These are phyloP conservation scores for Takifugu bimaculatus DNA, from an alignment of 2,113 vertebrate species.

Conservation along the genomic window DNA sequence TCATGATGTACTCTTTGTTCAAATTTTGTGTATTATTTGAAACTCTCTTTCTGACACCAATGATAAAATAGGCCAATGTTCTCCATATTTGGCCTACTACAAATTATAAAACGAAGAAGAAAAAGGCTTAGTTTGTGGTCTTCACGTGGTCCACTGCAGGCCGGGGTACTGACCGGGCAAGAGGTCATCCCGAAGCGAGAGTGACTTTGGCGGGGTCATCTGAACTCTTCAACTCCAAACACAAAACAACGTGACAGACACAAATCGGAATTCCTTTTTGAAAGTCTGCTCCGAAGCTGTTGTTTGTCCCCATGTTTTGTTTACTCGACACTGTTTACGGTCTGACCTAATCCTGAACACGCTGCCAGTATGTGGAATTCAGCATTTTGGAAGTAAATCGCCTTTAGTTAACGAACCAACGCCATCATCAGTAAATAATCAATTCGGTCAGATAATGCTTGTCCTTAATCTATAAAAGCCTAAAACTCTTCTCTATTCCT, in stretches of 20 bases:
- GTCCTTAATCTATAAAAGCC: conserved; percentile 21
- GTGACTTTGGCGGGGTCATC: conserved; percentile 59
- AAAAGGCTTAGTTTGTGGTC: not conserved
- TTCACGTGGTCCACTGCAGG: conserved; percentile 2
- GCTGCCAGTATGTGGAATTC: conserved; percentile 48
- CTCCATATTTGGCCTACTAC: too few species aligned
- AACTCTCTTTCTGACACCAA: too few species aligned
- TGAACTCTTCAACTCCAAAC: conserved; percentile 71
- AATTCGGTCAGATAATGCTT: conserved; percentile 19
- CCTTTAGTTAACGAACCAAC: not conserved
- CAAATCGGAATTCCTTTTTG: conserved; percentile 68
- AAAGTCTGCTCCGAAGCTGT: conserved; percentile 32
- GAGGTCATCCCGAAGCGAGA: conserved; percentile 63
- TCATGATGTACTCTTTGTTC: too few species aligned
- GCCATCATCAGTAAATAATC: conserved; percentile 32
- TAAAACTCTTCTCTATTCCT: conserved; percentile 42
- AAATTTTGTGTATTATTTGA: too few species aligned
- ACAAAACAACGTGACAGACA: conserved; percentile 58
- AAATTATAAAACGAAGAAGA: too few species aligned
- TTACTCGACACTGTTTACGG: conserved; percentile 68
- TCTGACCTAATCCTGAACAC: conserved; percentile 39
- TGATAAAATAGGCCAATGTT: too few species aligned
- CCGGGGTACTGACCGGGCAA: conserved; percentile 22
- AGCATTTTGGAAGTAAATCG: not conserved
- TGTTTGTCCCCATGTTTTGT: conserved; percentile 64